Conservation (phyloP, 2,113 vertebrate species). For the Variabilichromis moorii region DNA sequence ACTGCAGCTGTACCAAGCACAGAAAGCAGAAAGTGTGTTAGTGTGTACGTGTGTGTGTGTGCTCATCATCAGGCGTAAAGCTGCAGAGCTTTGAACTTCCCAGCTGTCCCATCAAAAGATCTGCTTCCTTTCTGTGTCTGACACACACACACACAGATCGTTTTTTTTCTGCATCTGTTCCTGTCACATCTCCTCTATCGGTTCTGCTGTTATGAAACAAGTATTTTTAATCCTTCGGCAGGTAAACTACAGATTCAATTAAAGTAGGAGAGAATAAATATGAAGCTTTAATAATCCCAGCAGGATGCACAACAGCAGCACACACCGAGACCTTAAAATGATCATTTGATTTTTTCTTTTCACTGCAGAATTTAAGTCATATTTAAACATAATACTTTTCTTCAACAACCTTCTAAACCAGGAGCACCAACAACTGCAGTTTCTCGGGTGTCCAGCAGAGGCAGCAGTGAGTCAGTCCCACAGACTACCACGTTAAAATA, state of each 20-base stretch:
- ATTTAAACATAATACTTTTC: background rate
- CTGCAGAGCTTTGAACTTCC: slow-evolving; percentile 42
- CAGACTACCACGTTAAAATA: background rate
- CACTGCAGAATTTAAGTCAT: background rate
- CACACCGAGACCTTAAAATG: background rate
- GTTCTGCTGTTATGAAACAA: background rate
- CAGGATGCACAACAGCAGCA: background rate
- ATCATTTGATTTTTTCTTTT: background rate
- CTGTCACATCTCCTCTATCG: background rate
- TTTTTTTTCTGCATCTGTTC: background rate
- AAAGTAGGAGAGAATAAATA: background rate
- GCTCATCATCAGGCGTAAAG: slow-evolving; percentile 19
- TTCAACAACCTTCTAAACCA: background rate
- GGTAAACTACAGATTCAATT: background rate
- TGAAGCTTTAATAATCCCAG: background rate
- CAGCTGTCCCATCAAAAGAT: slow-evolving; percentile 57
- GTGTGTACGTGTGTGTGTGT: background rate
- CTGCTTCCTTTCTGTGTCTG: slow-evolving; percentile 18
- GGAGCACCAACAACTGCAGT: background rate
- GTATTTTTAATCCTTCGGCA: background rate
- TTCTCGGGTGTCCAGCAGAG: background rate
- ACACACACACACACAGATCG: background rate
- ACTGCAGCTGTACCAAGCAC: background rate
- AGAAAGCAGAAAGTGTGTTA: background rate
- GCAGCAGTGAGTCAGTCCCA: background rate